These are phyloP conservation scores for Ryuthela nishihirai DNA, from an alignment of 2,888 invertebrate species.

Conservation along the genomic window DNA sequence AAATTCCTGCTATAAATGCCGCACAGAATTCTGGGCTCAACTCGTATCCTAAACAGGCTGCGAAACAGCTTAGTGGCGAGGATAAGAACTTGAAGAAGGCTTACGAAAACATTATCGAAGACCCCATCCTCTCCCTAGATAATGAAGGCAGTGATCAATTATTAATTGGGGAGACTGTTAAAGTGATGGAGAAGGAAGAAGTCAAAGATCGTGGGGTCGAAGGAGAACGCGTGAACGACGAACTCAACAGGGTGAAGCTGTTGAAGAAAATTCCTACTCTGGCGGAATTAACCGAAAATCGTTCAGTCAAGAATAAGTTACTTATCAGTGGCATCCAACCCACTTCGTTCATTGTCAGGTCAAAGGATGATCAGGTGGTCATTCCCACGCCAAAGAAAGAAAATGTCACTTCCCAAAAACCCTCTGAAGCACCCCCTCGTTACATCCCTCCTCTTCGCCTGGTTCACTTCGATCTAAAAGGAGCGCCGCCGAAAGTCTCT, in stretches of 20 bases:
- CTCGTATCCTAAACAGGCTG: background rate
- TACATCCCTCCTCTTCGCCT: conserved; percentile 42
- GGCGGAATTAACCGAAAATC: background rate
- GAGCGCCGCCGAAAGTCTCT: conserved; percentile 40
- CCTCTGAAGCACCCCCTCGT: background rate
- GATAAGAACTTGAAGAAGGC: background rate
- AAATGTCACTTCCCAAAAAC: conserved; percentile 2
- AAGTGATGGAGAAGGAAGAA: no score
- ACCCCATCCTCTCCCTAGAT: background rate
- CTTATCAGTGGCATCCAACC: conserved; percentile 19
- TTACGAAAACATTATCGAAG: background rate
- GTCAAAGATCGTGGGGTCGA: no score
- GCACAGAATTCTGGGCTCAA: background rate
- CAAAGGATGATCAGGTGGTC: background rate
- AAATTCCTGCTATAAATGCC: background rate
- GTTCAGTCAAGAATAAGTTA: conserved; percentile 15
- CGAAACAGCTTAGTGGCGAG: background rate
- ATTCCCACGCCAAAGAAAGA: background rate
- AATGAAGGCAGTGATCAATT: no score
- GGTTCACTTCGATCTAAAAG: conserved; percentile 42
- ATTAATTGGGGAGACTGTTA: background rate
- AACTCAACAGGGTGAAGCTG: conserved; percentile 1
- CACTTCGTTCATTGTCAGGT: conserved; percentile 10
- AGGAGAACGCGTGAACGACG: conserved; percentile 12
- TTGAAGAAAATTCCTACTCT: background rate